Conservation (phyloP, 1,140 invertebrate genomes). For the Pemphigus obesinymphae region DNA sequence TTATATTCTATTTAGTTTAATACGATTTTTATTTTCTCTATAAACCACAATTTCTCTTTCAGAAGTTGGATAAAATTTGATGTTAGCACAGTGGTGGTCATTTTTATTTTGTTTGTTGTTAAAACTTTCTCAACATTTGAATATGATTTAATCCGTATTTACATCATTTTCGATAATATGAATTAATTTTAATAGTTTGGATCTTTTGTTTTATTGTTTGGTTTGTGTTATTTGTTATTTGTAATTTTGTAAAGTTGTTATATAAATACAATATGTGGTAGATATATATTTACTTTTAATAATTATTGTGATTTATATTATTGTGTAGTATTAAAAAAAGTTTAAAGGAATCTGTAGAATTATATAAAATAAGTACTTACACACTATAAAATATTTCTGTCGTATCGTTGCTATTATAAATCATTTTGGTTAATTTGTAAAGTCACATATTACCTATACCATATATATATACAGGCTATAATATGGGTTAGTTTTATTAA, state of each 20-base stretch:
- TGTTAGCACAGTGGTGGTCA: neutral
- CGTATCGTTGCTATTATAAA: neutral
- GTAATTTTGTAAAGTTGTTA: too few relatives aligned
- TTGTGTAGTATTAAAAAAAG: too few relatives aligned
- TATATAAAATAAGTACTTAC: neutral
- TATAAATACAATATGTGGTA: too few relatives aligned
- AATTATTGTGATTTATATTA: too few relatives aligned
- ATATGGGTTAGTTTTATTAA: neutral
- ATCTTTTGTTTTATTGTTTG: too few relatives aligned
- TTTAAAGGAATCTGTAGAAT: too few relatives aligned
- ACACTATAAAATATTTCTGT: neutral
- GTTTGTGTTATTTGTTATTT: too few relatives aligned
- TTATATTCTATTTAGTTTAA: neutral
- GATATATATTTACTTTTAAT: too few relatives aligned
- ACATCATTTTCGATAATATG: too few relatives aligned
- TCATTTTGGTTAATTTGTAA: neutral
- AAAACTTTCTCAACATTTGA: neutral
- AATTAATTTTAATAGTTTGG: too few relatives aligned
- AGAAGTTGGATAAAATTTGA: neutral
- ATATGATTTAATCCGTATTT: too few relatives aligned
- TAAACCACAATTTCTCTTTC: neutral
- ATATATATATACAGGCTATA: neutral
- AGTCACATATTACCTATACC: too few relatives aligned
- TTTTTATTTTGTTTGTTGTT: neutral
- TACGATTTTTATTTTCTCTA: neutral